Base-by-base conservation (phyloP, 2,888 invertebrate species). In the Zaprionus lineosus region DNA sequence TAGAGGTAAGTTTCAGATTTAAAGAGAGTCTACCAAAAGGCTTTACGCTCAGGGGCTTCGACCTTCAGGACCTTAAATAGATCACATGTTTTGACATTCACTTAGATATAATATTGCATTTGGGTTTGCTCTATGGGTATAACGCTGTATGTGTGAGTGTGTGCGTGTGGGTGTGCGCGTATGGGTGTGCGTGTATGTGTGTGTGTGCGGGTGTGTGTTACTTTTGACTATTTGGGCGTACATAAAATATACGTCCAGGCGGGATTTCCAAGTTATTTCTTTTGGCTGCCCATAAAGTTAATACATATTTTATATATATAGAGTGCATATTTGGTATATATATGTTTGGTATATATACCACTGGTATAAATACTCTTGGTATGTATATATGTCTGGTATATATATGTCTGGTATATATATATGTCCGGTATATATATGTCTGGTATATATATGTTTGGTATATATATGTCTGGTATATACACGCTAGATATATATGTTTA, bases 21-120 rank as follows among this genome's bases (percentile, higher is more conserved):
- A 53, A 53, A 47, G 56, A 60, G 50, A 64, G 65, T 65, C 56
- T 61, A 69, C 66, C 73, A 64, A 71, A 84, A 79, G 82, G 81
- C 57, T 61, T 44, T 41, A 53, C 50, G 67, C 73, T 56, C 57
- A 47, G 11, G 59, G 59, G 69, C 62, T 59, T 65, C 55, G 59
- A 66, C 78, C 76, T 74, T 77, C 55, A 72, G 78, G 86, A 87
- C 86, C 85, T 83, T 88, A 88, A 87, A 86, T 88, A 88, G 88
- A 88, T 88, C 88, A 88, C 88, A 88, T 87, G 81, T 85, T 88
- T 88, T 88, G 88, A 88, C 88, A 88, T 88, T 88, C 63, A 86
- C 85, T 87, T 87, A 87, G 71, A 55, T 63, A 68, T 83, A 75
- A 84, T 82, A 84, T 82, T 82, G 84, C 84, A 82, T 66, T 60